Conservation (phyloP, 2,113 vertebrate genomes). For the Marmota flaviventris region DNA sequence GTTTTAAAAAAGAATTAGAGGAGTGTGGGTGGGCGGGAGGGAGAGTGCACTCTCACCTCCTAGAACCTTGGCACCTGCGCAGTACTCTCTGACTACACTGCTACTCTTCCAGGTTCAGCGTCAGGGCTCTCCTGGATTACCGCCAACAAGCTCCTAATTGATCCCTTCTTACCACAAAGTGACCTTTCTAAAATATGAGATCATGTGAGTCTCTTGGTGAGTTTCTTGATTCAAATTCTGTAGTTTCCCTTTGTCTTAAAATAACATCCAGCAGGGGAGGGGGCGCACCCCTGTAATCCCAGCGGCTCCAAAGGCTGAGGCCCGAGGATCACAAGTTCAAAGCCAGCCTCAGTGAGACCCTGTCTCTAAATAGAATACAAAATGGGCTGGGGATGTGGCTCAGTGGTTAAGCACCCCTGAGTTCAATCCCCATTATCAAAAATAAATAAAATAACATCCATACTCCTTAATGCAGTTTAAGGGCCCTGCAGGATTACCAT, state of each 20-base stretch:
- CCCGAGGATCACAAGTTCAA: too few species aligned
- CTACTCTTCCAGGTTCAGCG: background rate
- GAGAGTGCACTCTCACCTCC: background rate
- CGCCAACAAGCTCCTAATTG: background rate
- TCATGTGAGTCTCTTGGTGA: background rate
- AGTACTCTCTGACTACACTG: background rate
- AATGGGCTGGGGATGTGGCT: too few species aligned
- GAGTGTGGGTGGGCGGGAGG: too few species aligned
- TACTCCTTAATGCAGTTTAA: background rate
- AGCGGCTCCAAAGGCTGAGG: too few species aligned
- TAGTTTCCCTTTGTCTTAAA: background rate
- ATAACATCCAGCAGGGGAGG: background rate
- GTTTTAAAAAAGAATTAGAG: background rate
- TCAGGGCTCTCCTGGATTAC: background rate
- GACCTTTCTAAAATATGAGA: constrained; percentile 27
- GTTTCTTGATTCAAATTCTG: constrained; percentile 40
- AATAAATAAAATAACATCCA: background rate
- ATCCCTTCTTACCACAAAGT: background rate
- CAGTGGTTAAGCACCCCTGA: too few species aligned
- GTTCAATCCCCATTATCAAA: too few species aligned
- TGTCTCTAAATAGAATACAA: too few species aligned
- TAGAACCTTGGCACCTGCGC: background rate
- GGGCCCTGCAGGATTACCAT: background rate
- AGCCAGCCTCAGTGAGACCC: too few species aligned
- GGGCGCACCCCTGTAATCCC: fast-evolving